Evolutionary conservation across 2,797 vertebrate species (phyloP), one percentile per base, ranked within the genome.

Genomic region (Rhadinocentrus ornatus): DNA sequence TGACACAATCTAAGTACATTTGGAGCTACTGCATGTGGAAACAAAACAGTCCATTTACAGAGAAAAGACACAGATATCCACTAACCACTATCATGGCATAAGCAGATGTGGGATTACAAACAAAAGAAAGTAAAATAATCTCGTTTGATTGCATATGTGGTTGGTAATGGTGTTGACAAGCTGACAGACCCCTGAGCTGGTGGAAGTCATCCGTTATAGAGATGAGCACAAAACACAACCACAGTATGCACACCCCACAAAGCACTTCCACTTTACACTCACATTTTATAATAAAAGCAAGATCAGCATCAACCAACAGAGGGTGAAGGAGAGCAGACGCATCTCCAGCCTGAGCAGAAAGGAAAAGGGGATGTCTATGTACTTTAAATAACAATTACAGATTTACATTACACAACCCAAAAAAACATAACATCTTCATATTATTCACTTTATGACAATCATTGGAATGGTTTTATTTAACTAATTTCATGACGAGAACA

Each of bases 391-490:
- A 66, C 70, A 69, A 70, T 7, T 48, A 58, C 27, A 66, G 61
- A 62, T 62, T 50, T 48, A 66, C 65, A 71, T 70, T 70, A 86
- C 62, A 83, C 31, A 75, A 70, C n/a, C 20, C n/a, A 76, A 80
- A 78, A 39, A 10, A 26, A 63, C 55, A 67, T 55, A 69, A 44
- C 46, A 62, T 70, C 41, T 78, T 75, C 20, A 79, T 44, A 69
- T 84, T 68, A 53, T 81, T 77, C n/a, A 64, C 66, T 32, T 63
- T 53, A 84, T 81, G 82, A 85, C 66, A 80, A 81, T 68, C 65
- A 66, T 62, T 54, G 62, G 59, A 56, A 75, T 37, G 48, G 56
- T 69, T 80, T 85, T 16, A 44, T 75, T 79, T 4, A 60, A 79
- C 60, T 52, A 63, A 82, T 48, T 37, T 20, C 67, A 57, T n/a